A percentile compares a stretch with the other conserved stretches of the same genome.
These are phyloP conservation scores for Fabriciana adippe DNA, from an alignment of 2,888 invertebrate species.

Conservation along the genomic window DNA sequence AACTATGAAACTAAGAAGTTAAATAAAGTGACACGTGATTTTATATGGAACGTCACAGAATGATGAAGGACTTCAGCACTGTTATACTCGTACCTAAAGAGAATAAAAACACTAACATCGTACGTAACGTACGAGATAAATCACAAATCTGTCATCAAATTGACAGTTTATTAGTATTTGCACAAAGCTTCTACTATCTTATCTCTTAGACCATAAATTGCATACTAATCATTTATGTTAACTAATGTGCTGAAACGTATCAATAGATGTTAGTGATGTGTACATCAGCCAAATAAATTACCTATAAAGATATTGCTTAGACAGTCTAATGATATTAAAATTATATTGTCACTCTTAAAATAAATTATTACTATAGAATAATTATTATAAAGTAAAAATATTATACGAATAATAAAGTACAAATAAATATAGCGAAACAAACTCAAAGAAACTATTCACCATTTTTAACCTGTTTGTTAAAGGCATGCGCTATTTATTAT, in stretches of 20 bases:
- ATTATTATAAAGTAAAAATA: no score
- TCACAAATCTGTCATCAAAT: constrained; percentile 2
- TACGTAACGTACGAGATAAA: not conserved
- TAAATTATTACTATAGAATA: no score
- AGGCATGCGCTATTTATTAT: no score
- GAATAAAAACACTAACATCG: no score
- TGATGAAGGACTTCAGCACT: no score
- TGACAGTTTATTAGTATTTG: constrained; percentile 33
- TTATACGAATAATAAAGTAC: no score
- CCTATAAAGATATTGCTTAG: not conserved
- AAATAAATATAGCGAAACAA: no score
- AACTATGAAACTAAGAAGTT: not conserved
- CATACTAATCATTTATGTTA: constrained; percentile 33
- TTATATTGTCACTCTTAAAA: no score
- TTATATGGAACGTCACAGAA: no score
- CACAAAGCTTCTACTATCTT: constrained; percentile 27
- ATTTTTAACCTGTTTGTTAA: no score
- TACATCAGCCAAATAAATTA: constrained; percentile 1
- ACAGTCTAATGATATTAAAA: not conserved
- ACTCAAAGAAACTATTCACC: no score
- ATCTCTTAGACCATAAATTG: constrained; percentile 33
- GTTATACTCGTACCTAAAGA: no score
- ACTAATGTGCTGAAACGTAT: constrained; percentile 24
- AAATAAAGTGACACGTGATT: not conserved
- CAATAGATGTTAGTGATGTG: constrained; percentile 11